Evolutionary conservation across 2,888 invertebrate species (phyloP).

Genomic region (Hirtodrosophila cameraria): DNA sequence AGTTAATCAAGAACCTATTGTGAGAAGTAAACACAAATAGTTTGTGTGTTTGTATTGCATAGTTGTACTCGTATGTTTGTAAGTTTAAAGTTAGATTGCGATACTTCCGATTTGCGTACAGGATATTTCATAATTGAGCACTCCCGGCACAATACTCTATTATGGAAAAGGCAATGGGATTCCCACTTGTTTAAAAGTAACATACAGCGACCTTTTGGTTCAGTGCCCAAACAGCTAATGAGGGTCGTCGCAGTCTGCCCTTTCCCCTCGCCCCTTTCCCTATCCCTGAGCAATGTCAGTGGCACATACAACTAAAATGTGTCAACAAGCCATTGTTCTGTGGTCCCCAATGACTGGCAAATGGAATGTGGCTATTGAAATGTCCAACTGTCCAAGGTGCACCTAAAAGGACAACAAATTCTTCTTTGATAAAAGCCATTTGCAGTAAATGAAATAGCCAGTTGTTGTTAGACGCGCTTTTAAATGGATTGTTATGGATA

Average conservation of each 20-base stretch:
- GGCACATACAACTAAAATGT: slow-evolving; percentile 20
- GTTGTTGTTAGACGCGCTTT: slow-evolving; percentile 11
- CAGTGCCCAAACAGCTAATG: slow-evolving; percentile 33
- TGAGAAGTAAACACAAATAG: too few species aligned
- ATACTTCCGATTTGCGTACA: too few species aligned
- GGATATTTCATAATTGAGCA: too few species aligned
- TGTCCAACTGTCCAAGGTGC: slow-evolving; percentile 19
- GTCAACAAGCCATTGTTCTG: slow-evolving; percentile 36
- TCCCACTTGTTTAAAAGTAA: background rate
- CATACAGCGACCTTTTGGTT: background rate
- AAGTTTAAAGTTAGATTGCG: too few species aligned
- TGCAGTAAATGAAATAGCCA: slow-evolving; percentile 39
- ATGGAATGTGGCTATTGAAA: background rate
- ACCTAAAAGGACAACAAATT: slow-evolving; percentile 7
- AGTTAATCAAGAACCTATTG: too few species aligned
- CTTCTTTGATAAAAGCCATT: slow-evolving; percentile 14
- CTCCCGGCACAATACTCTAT: too few species aligned
- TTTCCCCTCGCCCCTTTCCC: background rate
- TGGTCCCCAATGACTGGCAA: slow-evolving; percentile 31
- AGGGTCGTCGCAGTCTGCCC: slow-evolving; percentile 23
- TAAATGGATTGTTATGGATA: slow-evolving; percentile 24
- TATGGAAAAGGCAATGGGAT: background rate
- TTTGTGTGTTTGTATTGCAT: too few species aligned
- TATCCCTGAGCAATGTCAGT: background rate
- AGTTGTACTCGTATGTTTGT: too few species aligned